A percentile compares a stretch with the other conserved stretches of the same genome.
Evolutionary conservation across 1,140 invertebrate genomes (phyloP).

Genomic region (Drosophila ananassae): DNA sequence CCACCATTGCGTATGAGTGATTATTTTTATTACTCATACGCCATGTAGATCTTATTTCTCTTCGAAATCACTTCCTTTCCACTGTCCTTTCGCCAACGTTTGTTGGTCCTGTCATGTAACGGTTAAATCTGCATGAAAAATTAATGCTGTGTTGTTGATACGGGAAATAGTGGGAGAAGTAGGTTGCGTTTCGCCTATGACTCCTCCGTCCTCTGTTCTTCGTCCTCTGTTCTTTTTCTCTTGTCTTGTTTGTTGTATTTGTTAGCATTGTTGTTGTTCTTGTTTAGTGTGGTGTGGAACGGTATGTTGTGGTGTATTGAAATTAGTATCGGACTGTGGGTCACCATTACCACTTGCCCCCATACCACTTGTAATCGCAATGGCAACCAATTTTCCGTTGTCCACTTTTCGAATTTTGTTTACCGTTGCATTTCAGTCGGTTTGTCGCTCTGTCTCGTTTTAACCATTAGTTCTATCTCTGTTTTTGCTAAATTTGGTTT

Average conservation of each 20-base stretch:
- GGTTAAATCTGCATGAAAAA: slow-evolving; percentile 63
- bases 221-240: neutral
- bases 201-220: neutral
- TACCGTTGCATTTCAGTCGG: slow-evolving; percentile 11
- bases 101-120: slow-evolving; percentile 54
- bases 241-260: neutral
- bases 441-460: neutral
- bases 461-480: neutral
- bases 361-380: slow-evolving; percentile 6
- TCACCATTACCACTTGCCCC: neutral
- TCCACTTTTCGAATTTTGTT: slow-evolving; percentile 4
- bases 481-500: neutral
- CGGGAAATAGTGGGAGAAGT: slow-evolving; percentile 10
- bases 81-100: slow-evolving; percentile 10
- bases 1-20: neutral
- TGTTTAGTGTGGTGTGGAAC: neutral
- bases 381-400: slow-evolving; percentile 10
- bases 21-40: slow-evolving; percentile 1
- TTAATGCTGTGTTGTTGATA: slow-evolving; percentile 59
- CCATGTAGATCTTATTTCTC: neutral
- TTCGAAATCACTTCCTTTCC: neutral
- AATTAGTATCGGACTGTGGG: slow-evolving; percentile 21
- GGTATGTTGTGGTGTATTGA: slow-evolving; percentile 19
- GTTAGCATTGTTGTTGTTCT: neutral
- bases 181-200: slow-evolving; percentile 1